phyloP scores from a whole-genome alignment of 2,113 vertebrate genomes.

The Ellobius talpinus region DNA sequence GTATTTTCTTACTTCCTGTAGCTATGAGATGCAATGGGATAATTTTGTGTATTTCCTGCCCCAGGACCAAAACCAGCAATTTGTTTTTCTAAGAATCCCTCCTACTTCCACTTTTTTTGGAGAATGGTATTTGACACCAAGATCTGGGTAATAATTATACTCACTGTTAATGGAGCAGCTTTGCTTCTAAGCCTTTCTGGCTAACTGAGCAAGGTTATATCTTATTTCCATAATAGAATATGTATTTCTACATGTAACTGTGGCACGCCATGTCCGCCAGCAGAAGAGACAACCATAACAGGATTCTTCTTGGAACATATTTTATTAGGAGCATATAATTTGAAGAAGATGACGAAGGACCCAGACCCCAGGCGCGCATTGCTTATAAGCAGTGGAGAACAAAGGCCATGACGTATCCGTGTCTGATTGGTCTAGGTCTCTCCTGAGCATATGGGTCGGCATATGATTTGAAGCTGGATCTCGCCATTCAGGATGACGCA shows the following conservation, averaged over 20 bases:
- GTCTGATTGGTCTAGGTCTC: no score
- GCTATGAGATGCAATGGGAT: background rate
- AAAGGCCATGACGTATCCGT: no score
- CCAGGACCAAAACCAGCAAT: background rate
- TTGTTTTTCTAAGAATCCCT: background rate
- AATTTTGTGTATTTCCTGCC: background rate
- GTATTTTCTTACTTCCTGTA: background rate
- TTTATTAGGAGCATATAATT: no score
- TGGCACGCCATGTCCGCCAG: no score
- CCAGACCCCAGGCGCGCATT: no score
- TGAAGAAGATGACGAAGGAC: no score
- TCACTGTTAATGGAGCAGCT: background rate
- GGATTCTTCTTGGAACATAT: no score
- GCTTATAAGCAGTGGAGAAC: no score
- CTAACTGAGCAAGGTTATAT: background rate
- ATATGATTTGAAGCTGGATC: no score
- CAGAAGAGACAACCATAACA: no score
- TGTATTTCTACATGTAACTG: background rate
- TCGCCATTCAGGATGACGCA: no score
- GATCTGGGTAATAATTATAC: background rate
- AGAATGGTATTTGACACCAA: constrained; percentile 28
- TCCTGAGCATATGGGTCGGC: no score
- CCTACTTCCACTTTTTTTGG: background rate
- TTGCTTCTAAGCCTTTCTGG: background rate
- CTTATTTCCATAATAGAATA: background rate